These are phyloP conservation scores for Andrena chrysosceles DNA, from an alignment of 2,888 invertebrate species.

Conservation along the genomic window DNA sequence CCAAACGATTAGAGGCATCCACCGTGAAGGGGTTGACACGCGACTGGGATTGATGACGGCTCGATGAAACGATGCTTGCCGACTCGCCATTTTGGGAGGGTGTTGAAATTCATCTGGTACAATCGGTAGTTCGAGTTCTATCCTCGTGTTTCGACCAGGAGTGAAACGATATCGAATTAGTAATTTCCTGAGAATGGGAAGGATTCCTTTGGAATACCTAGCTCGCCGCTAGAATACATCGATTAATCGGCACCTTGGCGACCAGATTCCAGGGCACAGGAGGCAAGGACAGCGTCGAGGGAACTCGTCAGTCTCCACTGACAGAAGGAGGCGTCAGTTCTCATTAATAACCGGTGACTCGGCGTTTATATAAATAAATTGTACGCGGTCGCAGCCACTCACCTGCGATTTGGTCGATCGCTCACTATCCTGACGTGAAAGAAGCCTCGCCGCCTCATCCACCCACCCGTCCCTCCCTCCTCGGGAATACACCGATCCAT, in stretches of 20 bases:
- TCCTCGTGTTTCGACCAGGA: too few relatives aligned
- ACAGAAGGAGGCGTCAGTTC: slow-evolving; percentile 70
- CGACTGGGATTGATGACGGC: slow-evolving; percentile 68
- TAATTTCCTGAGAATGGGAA: background rate
- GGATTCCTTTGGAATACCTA: background rate
- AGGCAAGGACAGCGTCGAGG: slow-evolving; percentile 39
- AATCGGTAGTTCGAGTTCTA: background rate
- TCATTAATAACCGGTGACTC: slow-evolving; percentile 81
- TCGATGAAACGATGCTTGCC: slow-evolving; percentile 38
- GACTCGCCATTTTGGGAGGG: background rate
- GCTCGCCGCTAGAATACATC: slow-evolving; percentile 36
- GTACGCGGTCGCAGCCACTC: slow-evolving; percentile 77
- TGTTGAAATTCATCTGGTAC: background rate
- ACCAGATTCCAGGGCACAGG: slow-evolving; percentile 32
- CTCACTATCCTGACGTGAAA: slow-evolving; percentile 82
- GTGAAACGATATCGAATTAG: background rate
- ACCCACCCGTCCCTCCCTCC: slow-evolving; percentile 39
- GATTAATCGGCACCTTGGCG: slow-evolving; percentile 60
- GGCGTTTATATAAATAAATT: slow-evolving; percentile 82
- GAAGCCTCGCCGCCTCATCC: slow-evolving; percentile 68
- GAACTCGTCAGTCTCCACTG: slow-evolving; percentile 63
- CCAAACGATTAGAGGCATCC: slow-evolving; percentile 61
- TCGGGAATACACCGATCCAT: slow-evolving; percentile 61
- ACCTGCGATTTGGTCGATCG: slow-evolving; percentile 82
- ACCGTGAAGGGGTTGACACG: slow-evolving; percentile 78